phyloP scores from a whole-genome alignment of 2,797 vertebrate genomes.

The Novumbra hubbsi region DNA sequence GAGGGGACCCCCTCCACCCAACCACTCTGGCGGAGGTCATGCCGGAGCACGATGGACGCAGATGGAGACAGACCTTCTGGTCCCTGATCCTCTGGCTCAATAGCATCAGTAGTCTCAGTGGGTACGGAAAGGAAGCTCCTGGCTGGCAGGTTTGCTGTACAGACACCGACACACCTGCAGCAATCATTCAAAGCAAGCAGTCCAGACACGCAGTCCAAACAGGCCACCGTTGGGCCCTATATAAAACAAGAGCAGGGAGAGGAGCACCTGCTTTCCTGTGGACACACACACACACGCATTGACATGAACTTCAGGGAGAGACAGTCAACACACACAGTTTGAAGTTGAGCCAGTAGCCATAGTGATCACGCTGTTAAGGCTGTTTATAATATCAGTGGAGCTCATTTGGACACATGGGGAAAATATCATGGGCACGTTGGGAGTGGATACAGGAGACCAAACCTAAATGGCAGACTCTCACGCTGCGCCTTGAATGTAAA shows the following conservation, averaged over 20 bases:
- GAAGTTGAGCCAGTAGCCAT: neutral
- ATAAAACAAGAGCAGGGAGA: constrained; percentile 28
- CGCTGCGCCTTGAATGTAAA: constrained; percentile 25
- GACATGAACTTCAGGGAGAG: constrained; percentile 8
- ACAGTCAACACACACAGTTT: constrained; percentile 1
- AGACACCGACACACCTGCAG: constrained; percentile 56
- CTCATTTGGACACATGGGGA: constrained; percentile 22
- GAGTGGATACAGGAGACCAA: no score
- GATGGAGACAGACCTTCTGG: constrained; percentile 75
- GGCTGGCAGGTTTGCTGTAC: constrained; percentile 4
- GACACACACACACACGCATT: constrained; percentile 19
- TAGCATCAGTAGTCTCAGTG: neutral
- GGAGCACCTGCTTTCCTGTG: constrained; percentile 37
- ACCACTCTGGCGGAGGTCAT: constrained; percentile 43
- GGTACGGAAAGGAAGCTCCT: neutral
- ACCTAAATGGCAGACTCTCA: neutral
- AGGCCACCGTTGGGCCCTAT: constrained; percentile 43
- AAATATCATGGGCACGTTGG: neutral
- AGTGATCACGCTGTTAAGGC: constrained; percentile 5
- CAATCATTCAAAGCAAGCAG: constrained; percentile 47
- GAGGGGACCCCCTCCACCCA: constrained; percentile 30
- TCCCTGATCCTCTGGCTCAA: constrained; percentile 21
- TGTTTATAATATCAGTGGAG: constrained; percentile 8
- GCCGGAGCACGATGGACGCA: constrained; percentile 53
- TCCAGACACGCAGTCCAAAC: constrained; percentile 13